Base-by-base conservation (phyloP, 2,888 invertebrate species). In the Idaea straminata region DNA sequence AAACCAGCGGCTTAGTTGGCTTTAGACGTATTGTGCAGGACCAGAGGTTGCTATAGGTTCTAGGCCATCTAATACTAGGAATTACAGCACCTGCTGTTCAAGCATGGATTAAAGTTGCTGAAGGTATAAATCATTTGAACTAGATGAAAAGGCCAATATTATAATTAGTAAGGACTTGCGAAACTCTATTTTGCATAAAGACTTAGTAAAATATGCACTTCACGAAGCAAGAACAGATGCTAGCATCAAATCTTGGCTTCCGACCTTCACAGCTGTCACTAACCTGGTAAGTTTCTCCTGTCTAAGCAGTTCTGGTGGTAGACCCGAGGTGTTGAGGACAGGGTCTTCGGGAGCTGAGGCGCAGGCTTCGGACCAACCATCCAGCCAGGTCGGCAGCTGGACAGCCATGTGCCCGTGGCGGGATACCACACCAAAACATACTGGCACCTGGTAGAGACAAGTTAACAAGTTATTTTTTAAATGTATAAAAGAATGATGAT, bases 341-440 rank as follows among this genome's bases (percentile, higher is more conserved):
- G 88, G 88, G 66, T 90, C 91, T 1, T 87, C 85, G 1, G 91
- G 88, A 0, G 83, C 84, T 0, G 82, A 75, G 0, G 86, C 84
- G 62, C 85, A 84, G 2, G 88, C 87, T 1, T 83, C 85, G 0
- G 86, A 80, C 87, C 87, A 88, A 25, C 85, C 82, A 10, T 94
- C 95, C 69, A 96, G 95, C 96, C 98, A 97, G 0, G 98, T 98
- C 1, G 99, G 99, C 67, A 99, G 93, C 85, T 98, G 94, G 4
- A 99, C 94, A 0, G 98, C 97, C 98, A 99, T 98, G 87, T 98
- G 98, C 0, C 98, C 98, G 75, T 97, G 97, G 81, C 98, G 97
- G n/a, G 99, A 99, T 10, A 99, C 94, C 63, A 99, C 96, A 3
- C 99, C 99, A 87, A 98, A 99, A 16, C 98, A 98, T 57, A 99